Evolutionary conservation across 2,888 invertebrate species (phyloP), one percentile per base, ranked within the genome.

Genomic region (Cantharis flavilabris): DNA sequence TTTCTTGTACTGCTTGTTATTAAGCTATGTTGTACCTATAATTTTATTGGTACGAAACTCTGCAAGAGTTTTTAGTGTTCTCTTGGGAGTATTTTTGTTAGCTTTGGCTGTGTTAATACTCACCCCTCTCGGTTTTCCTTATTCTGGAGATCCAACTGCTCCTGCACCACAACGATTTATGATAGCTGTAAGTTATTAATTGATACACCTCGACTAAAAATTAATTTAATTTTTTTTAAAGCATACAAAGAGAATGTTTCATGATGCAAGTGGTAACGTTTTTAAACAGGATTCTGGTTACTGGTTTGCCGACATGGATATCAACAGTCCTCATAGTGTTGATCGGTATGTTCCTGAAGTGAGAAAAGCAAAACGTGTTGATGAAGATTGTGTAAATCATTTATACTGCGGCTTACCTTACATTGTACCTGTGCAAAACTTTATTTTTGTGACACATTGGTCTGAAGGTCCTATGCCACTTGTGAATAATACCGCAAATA

Each of bases 351-450:
- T 92, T 75, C 91, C 91, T 67, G 90, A 91, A 86, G 86, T 91
- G 84, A 84, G 84, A 81, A 85, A 87, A 76, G 89, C 90, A 11
- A 82, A 88, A 81, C 83, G 88, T 73, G 89, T 90, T 26, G 85
- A 88, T 16, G 85, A 89, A 85, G 89, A 92, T 82, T 95, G 95
- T 87, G 87, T 89, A 71, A 88, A 89, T 75, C 90, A 92, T 87
- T 88, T 93, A 81, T 95, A 94, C 88, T 96, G 96, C 88, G 96
- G 95, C 76, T 89, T 94, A 88, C 95, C 96, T 13, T 96, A 94
- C 89, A 91, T 92, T 85, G 92, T 95, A 87, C 96, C 96, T 62
- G 93, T 94, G 81, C 89, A 92, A 77, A 89, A 91, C 71, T 92
- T 94, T 84, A 89, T 95, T 82, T 91, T 91, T 90, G 90, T 89